Conservation (phyloP, 1,140 invertebrate genomes). For the Riptortus pedestris region DNA sequence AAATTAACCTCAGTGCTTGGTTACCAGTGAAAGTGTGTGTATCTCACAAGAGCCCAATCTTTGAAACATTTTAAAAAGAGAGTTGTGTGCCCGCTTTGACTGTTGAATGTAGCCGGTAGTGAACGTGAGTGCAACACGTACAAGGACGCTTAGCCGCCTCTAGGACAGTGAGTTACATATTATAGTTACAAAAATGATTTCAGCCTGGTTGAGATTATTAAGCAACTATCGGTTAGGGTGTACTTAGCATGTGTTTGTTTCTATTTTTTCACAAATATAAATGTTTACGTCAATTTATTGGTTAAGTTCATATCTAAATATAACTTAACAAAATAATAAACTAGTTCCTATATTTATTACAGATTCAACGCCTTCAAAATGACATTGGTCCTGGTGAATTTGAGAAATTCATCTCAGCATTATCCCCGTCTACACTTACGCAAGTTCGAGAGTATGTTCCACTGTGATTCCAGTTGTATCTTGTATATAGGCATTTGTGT, state of each 20-base stretch:
- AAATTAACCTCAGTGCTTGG: no score
- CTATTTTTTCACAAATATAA: background rate
- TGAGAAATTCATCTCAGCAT: slow-evolving; percentile 53
- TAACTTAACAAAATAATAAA: background rate
- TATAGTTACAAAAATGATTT: background rate
- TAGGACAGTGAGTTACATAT: background rate
- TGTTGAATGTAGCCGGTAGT: no score
- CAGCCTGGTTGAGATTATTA: background rate
- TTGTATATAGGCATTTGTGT: background rate
- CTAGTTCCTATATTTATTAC: slow-evolving; percentile 35
- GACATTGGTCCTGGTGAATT: slow-evolving; percentile 55
- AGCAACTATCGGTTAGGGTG: background rate
- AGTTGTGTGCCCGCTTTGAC: no score
- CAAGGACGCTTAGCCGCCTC: no score
- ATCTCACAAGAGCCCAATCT: no score
- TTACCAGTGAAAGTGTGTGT: no score
- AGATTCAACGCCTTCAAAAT: slow-evolving; percentile 52
- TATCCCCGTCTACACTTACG: slow-evolving; percentile 48
- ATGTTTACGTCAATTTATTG: background rate
- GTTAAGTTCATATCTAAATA: background rate
- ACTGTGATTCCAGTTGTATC: slow-evolving; percentile 1
- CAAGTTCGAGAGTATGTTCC: slow-evolving; percentile 24
- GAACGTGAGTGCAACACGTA: no score
- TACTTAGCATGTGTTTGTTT: background rate
- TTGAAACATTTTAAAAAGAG: no score